Base-by-base conservation (phyloP, 2,888 invertebrate species). In the Patella depressa region DNA sequence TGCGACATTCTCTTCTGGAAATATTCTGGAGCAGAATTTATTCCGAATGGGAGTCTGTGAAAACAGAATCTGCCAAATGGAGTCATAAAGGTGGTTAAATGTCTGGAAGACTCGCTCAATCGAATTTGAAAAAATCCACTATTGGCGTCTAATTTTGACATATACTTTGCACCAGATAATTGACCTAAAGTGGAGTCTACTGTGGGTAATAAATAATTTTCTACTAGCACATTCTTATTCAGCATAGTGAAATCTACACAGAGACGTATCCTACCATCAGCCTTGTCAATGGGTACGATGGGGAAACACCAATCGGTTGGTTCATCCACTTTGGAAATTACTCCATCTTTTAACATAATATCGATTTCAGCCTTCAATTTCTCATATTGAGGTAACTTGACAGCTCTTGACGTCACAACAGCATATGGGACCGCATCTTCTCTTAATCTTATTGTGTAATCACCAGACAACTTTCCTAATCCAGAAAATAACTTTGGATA, bases 1-100 rank as follows among this genome's bases (percentile, higher is more conserved):
- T 83, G 81, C 80, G 90, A 89, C 76, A 92, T 76, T 3, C 84
- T 85, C 85, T 91, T 90, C 83, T 91, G 90, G 78, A 91, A 92
- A 7, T 89, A 82, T 84, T 92, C 92, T 0, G 91, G 90, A 7
- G 92, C 92, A 73, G 90, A 91, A 3, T 75, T 74, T 17, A 85
- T 85, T 72, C 86, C 85, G 74, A 83, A 85, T 12, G 84, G 81
- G n/a, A 86, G 65, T 12, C 80, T 53, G 9, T 77, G 69, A 74
- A 80, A 85, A 29, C 79, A 69, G 65, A 74, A 85, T 12, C 83
- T 71, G 17, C 84, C 85, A 73, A 84, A 83, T 45, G 82, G 83
- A 4, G 83, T 83, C 14, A 80, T 80, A 70, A 86, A 84, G 1
- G 85, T 83, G 0, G 82, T 82, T n/a, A 85, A 72, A 29, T 57